Percentiles rank a stretch among this genome's conserved stretches.
Conservation (phyloP, 2,888 invertebrate species). For the Pollenia griseotomentosa region DNA sequence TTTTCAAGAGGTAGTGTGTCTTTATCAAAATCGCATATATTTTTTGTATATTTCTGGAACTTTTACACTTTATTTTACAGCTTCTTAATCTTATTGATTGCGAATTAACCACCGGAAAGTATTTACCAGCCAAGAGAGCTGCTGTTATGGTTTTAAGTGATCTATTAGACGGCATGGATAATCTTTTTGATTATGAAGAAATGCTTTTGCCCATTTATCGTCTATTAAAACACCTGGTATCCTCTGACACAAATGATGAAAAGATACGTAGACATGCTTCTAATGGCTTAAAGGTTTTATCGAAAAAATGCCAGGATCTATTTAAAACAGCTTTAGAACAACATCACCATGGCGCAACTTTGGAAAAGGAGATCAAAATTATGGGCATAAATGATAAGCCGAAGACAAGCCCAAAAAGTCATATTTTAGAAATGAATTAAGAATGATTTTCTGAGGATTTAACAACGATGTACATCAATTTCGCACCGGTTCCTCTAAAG, state of each 20-base stretch:
- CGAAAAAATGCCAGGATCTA: conserved; percentile 80
- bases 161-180: conserved; percentile 82
- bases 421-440: conserved; percentile 80
- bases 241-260: conserved; percentile 79
- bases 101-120: conserved; percentile 79
- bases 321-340: conserved; percentile 75
- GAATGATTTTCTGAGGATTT: not conserved
- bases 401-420: conserved; percentile 70
- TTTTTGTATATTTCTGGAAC: not conserved
- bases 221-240: conserved; percentile 78
- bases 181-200: conserved; percentile 81
- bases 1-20: conserved; percentile 80
- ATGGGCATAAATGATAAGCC: conserved; percentile 79
- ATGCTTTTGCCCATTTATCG: conserved; percentile 83
- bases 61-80: conserved; percentile 44
- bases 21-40: not conserved
- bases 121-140: conserved; percentile 83
- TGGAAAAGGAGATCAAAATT: conserved; percentile 81
- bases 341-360: conserved; percentile 62
- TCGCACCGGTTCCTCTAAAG: too few species aligned
- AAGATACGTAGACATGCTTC: conserved; percentile 82
- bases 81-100: conserved; percentile 78
- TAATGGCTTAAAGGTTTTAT: conserved; percentile 80
- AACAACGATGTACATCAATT: too few species aligned
- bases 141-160: conserved; percentile 82